phyloP scores from a whole-genome alignment of 2,113 vertebrate species.

The Castor canadensis region DNA sequence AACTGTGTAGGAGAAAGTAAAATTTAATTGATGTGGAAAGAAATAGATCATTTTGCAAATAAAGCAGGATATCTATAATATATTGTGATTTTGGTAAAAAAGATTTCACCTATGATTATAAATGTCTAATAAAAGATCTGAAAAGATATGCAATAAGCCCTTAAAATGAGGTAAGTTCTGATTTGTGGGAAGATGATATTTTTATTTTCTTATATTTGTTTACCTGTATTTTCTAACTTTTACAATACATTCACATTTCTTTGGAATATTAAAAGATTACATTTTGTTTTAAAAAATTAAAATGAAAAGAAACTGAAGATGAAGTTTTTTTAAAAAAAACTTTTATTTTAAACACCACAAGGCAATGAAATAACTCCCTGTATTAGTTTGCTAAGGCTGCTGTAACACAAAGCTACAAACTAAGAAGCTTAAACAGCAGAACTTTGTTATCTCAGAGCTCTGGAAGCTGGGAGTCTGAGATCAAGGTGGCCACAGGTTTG shows the following conservation, averaged over 20 bases:
- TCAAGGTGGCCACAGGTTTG: neutral
- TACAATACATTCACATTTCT: neutral
- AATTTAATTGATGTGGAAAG: neutral
- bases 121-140: neutral
- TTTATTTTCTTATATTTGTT: neutral
- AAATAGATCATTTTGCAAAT: neutral
- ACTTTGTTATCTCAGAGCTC: neutral
- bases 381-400: neutral
- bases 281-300: constrained; percentile 13
- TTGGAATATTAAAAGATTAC: neutral
- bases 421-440: neutral
- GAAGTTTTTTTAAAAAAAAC: neutral
- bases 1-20: neutral
- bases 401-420: neutral
- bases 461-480: neutral
- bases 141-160: neutral
- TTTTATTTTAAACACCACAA: neutral
- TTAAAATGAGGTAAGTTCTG: neutral
- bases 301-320: neutral
- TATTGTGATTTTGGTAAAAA: neutral
- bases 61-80: neutral
- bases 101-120: neutral
- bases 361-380: neutral
- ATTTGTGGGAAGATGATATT: neutral
- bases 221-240: neutral